A percentile compares a stretch with the other conserved stretches of the same genome.
Evolutionary conservation across 2,888 invertebrate species (phyloP).

Genomic region (Sympetrum striolatum): DNA sequence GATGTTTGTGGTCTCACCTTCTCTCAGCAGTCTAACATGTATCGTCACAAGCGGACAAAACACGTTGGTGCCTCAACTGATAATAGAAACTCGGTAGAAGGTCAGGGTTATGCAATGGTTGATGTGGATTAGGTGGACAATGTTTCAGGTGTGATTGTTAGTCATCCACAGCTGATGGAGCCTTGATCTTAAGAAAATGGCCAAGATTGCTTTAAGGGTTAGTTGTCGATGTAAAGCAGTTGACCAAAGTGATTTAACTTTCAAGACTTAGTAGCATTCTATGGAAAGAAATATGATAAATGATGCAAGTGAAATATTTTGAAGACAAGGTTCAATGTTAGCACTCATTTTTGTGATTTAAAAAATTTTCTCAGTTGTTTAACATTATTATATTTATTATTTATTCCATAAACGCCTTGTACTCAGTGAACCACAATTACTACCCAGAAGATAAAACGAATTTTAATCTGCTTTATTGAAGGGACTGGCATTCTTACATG

Average conservation of each 20-base stretch:
- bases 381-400: background rate
- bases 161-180: background rate
- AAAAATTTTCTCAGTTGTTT: background rate
- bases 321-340: no score
- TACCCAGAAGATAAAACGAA: no score
- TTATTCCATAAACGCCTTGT: background rate
- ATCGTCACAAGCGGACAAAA: conserved; percentile 37
- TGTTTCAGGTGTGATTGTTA: background rate
- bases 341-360: no score
- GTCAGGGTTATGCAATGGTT: conserved; percentile 29
- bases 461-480: no score
- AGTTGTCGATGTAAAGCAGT: background rate
- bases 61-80: conserved; percentile 17
- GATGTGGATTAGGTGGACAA: background rate
- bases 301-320: no score
- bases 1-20: conserved; percentile 37
- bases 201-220: background rate
- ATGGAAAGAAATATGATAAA: no score
- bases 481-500: background rate
- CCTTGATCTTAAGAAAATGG: background rate
- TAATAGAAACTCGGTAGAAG: background rate
- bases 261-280: no score
- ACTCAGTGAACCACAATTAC: no score
- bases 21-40: conserved; percentile 38
- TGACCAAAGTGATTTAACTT: background rate